Evolutionary conservation across 2,113 vertebrate genomes (phyloP).

Genomic region (Turnix velox): DNA sequence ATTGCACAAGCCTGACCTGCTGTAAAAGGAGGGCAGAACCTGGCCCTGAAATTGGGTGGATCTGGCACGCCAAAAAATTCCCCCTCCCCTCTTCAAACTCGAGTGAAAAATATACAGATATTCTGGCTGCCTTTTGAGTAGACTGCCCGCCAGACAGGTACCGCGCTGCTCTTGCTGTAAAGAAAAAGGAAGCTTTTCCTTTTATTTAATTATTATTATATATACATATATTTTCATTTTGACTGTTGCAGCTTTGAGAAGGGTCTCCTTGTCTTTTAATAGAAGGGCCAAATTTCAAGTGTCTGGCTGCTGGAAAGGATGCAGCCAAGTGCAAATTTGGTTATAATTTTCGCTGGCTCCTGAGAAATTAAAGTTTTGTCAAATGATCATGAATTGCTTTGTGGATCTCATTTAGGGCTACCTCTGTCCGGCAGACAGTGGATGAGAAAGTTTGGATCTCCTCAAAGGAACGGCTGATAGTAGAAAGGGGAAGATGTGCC

Average conservation of each 20-base stretch:
- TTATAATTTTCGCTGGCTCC: constrained; percentile 26
- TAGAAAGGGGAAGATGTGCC: neutral
- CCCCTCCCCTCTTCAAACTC: neutral
- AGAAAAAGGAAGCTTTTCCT: neutral
- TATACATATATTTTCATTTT: neutral
- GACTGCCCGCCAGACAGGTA: neutral
- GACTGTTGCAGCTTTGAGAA: neutral
- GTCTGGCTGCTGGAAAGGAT: neutral
- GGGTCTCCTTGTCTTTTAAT: neutral
- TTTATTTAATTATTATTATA: neutral
- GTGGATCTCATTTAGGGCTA: neutral
- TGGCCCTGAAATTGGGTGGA: neutral
- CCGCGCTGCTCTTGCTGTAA: neutral
- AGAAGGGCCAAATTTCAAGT: neutral
- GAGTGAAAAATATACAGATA: neutral
- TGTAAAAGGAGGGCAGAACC: neutral
- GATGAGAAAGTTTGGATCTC: neutral
- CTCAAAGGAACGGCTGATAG: neutral
- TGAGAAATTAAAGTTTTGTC: constrained; percentile 24
- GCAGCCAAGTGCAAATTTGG: neutral
- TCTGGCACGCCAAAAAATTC: neutral
- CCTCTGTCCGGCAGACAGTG: neutral
- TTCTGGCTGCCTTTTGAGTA: neutral
- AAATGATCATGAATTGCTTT: neutral
- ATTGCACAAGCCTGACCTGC: neutral